Base-by-base conservation (phyloP, 2,113 vertebrate genomes). In the Mixornis gularis region DNA sequence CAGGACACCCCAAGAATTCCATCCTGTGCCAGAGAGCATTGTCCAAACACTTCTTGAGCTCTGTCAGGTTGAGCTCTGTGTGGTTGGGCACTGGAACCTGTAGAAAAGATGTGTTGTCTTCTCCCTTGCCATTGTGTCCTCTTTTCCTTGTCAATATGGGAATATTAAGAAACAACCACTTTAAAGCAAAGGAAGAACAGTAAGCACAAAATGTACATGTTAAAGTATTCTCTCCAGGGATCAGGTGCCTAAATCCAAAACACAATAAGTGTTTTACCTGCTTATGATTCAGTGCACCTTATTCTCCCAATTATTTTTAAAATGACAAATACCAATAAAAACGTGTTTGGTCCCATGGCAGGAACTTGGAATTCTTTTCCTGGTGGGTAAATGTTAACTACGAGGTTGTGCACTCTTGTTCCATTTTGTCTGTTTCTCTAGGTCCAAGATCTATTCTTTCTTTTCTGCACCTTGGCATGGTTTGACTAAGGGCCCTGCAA, bases 381-480 rank as follows among this genome's bases (percentile, higher is more conserved):
- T 68, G 32, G 24, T 49, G 25, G 8, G 18, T 66, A 11, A 41
- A 3, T 53, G 7, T 16, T 60, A 55, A 34, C 15, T 29, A 13
- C 8, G 21, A 34, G 16, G 6, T 44, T 63, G 10, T 43, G 22
- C 27, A 6, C 20, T 79, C 4, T 0, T 21, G 12, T 27, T 92
- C 24, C 4, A 10, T 55, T 56, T 70, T 40, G 12, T 81, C 43
- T 78, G 26, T 10, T 66, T 63, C 49, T 58, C 13, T 40, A 26
- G 9, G 48, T 46, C n/a, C 8, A 22, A 38, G 43, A 79, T 32
- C 22, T 6, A 0, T 16, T 41, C 2, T 2, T 51, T 49, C 25
- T 66, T 63, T 86, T 38, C 56, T 12, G 3, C 30, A 7, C 13
- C 60, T 76, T 40, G 66, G 32, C 18, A 18, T 87, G 4, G 1